A percentile compares a stretch with the other conserved stretches of the same genome.
Conservation (phyloP, 2,113 vertebrate species). For the Alethe diademata region DNA sequence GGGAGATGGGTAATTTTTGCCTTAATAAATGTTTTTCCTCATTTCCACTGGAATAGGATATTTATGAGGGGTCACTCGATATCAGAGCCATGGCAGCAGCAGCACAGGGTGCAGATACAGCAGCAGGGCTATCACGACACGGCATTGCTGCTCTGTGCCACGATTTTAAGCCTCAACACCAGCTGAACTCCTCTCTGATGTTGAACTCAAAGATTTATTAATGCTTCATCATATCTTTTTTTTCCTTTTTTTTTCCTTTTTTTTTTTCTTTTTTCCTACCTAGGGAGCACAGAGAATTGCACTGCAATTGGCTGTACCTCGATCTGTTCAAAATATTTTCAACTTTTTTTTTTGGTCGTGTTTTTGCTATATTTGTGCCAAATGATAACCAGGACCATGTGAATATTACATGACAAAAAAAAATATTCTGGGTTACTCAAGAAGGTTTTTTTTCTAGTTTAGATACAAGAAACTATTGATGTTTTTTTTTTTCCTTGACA, state of each 20-base stretch:
- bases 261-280: too few relatives aligned
- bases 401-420: background rate
- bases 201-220: background rate
- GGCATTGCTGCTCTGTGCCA: background rate
- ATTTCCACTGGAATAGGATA: rapidly evolving
- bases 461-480: background rate
- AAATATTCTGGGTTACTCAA: background rate
- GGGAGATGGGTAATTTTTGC: background rate
- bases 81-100: background rate
- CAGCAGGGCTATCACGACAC: background rate
- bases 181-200: background rate
- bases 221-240: background rate
- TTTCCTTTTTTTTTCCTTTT: too few relatives aligned
- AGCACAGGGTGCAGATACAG: rapidly evolving
- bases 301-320: background rate
- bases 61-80: background rate
- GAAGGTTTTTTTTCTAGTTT: background rate
- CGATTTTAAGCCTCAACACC: background rate
- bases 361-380: background rate
- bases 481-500: background rate
- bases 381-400: background rate
- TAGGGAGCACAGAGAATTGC: background rate
- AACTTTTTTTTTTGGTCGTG: rapidly evolving
- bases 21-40: background rate
- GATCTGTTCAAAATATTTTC: background rate